Evolutionary conservation across 2,888 invertebrate species (phyloP).

Genomic region (Cepaea hortensis): DNA sequence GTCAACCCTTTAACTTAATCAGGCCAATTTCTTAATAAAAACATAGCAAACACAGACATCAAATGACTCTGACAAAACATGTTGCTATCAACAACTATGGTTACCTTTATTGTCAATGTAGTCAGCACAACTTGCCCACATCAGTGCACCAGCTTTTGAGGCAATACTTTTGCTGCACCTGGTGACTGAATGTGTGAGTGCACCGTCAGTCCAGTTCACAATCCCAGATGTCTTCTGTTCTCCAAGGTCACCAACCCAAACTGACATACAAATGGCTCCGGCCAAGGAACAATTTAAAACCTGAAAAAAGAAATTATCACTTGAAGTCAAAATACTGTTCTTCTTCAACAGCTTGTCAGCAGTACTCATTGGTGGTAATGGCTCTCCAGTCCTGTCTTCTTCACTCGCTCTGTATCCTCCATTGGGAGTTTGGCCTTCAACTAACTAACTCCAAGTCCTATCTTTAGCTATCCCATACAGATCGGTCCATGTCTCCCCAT

Average conservation of each 20-base stretch:
- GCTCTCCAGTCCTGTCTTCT: no score
- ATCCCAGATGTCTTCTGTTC: constrained; percentile 41
- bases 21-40: no score
- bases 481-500: no score
- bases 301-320: not conserved
- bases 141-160: constrained; percentile 38
- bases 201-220: constrained; percentile 46
- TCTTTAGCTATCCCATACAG: no score
- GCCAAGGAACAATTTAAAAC: constrained; percentile 43
- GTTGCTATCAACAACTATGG: no score
- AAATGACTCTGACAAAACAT: not conserved
- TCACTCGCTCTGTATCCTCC: no score
- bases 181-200: constrained; percentile 40
- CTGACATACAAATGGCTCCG: constrained; percentile 35
- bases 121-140: constrained; percentile 41
- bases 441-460: no score
- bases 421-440: no score
- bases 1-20: no score
- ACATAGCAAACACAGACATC: not conserved
- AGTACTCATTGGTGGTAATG: no score
- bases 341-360: no score
- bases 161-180: constrained; percentile 41
- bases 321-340: no score
- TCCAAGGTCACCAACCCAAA: constrained; percentile 40
- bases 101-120: constrained; percentile 45